phyloP scores from a whole-genome alignment of 2,797 vertebrate genomes.

The Triplophysa bombifrons region DNA sequence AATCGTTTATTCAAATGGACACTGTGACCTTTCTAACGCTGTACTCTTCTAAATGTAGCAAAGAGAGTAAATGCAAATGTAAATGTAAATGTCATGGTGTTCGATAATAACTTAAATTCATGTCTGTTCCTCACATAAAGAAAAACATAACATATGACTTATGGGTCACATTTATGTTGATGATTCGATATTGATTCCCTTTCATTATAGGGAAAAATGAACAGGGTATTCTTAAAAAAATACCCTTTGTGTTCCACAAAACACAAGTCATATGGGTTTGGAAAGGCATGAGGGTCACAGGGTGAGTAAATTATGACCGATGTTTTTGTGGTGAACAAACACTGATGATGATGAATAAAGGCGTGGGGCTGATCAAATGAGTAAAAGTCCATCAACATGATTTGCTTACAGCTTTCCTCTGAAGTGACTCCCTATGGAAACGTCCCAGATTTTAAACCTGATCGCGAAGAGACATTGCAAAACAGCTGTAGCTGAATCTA shows the following conservation, averaged over 20 bases:
- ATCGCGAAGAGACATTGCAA: background rate
- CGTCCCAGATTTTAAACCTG: slow-evolving; percentile 36
- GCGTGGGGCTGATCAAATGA: slow-evolving; percentile 11
- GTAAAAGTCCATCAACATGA: background rate
- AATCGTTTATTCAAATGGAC: too few relatives aligned
- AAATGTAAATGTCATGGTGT: background rate
- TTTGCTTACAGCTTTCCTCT: slow-evolving; percentile 21
- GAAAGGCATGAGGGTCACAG: background rate
- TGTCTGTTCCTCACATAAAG: background rate
- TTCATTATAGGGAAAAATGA: background rate
- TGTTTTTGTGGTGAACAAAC: background rate
- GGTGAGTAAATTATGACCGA: background rate
- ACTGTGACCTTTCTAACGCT: background rate
- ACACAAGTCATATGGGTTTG: background rate
- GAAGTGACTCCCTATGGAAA: slow-evolving; percentile 6
- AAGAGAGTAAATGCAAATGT: too few relatives aligned
- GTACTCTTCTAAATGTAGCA: background rate
- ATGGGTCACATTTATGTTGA: background rate
- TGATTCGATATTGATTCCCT: background rate
- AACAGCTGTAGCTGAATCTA: background rate
- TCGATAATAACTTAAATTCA: background rate
- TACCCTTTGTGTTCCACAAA: background rate
- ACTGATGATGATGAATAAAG: slow-evolving; percentile 8
- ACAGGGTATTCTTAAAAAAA: background rate
- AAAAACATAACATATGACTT: too few relatives aligned